Percentiles rank a stretch among this genome's conserved stretches.
These are phyloP conservation scores for Sanderia malayensis DNA, from an alignment of 30 jellyfish, hydroid and myxozoan species.

Conservation along the genomic window DNA sequence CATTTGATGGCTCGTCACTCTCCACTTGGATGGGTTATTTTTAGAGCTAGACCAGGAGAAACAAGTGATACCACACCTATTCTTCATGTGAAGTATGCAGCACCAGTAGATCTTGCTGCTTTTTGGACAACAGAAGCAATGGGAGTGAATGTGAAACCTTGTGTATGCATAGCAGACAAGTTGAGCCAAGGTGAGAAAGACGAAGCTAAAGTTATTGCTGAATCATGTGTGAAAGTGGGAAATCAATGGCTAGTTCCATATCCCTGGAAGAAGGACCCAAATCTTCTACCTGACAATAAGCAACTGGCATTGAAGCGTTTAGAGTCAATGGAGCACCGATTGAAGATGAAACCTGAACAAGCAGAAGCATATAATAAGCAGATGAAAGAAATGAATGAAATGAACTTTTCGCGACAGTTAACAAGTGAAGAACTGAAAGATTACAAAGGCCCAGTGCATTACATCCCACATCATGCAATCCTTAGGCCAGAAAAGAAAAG, in stretches of 20 bases:
- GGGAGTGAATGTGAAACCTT: constrained; percentile 49
- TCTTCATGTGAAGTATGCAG: constrained; percentile 52
- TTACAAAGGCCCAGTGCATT: constrained; percentile 53
- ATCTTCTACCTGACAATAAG: constrained; percentile 52
- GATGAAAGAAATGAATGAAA: too few species aligned
- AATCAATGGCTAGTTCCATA: constrained; percentile 41
- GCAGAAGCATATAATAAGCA: too few species aligned
- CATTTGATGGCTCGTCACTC: constrained; percentile 57
- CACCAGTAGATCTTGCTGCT: constrained; percentile 52
- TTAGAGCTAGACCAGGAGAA: constrained; percentile 56
- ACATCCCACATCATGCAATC: constrained; percentile 66
- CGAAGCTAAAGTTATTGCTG: constrained; percentile 42
- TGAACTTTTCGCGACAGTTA: constrained; percentile 19
- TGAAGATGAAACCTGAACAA: constrained; percentile 44
- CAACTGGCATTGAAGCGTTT: constrained; percentile 29
- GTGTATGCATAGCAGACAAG: constrained; percentile 34
- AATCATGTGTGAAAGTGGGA: constrained; percentile 39
- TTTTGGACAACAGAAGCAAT: constrained; percentile 65
- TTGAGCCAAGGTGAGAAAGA: constrained; percentile 30
- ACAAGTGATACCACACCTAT: constrained; percentile 13
- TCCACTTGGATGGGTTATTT: constrained; percentile 67
- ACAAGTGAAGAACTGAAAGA: constrained; percentile 32
- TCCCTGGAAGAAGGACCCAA: constrained; percentile 76
- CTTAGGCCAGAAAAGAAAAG: constrained; percentile 34
- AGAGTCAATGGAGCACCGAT: constrained; percentile 35